Evolutionary conservation across 2,888 invertebrate species (phyloP), one percentile per base, ranked within the genome.

Genomic region (Nemotelus nigrinus): DNA sequence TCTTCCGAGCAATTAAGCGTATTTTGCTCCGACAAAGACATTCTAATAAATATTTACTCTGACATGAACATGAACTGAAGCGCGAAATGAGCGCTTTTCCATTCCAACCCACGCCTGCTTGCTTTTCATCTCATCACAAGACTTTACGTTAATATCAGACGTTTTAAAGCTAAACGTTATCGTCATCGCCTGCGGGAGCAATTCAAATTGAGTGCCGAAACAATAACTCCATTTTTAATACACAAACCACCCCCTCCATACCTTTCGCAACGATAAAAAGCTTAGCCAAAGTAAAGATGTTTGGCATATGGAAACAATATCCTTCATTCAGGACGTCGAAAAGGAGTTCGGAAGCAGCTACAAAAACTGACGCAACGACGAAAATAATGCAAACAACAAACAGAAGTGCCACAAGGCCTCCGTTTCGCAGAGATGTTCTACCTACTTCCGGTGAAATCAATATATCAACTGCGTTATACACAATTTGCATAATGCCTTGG

Each of bases 361-460:
- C 10, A 45, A 5, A 43, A n/a, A 50, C 48, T 7, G 50, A 67
- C 48, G 8, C 7, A 53, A 70, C 53, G 55, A 70, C 55, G 8
- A 55, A 53, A 8, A 10, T 41, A 70, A 70, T 55, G 41, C 53
- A 70, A 55, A 55, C 53, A 70, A 55, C 70, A 70, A 53, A 70
- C 3, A 41, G 53, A 53, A 39, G 5, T 55, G 70, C 45, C 55
- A 10, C 70, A 41, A 53, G 70, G 70, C 44, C 6, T 70, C 47
- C 70, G 39, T 10, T 55, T 45, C 70, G 10, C 53, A 44, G 43
- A 55, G 1, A 55, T 55, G 47, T 55, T 70, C 63, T 44, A 74
- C 74, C 74, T 63, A 74, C 74, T 63, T 74, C 74, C 74, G 60
- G 60, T 43, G 10, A 60, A 74, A 74, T 74, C 74, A 60, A 60